Conservation (phyloP, 2,888 invertebrate genomes). For the Brachyptera putata region DNA sequence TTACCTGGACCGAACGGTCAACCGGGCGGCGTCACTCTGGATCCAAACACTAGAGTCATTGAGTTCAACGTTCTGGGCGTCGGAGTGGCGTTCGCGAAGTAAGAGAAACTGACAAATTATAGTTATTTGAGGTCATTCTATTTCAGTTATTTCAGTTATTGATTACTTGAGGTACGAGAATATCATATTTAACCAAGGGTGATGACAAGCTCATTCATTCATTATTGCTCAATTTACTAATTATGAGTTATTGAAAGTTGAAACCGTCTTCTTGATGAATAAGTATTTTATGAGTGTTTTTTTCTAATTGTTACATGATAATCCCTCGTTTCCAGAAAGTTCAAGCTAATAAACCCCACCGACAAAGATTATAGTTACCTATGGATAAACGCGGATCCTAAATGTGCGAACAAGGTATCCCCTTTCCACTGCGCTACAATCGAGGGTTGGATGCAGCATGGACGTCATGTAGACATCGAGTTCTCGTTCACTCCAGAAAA, state of each 20-base stretch:
- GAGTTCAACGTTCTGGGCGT: constrained; percentile 64
- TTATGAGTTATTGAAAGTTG: no score
- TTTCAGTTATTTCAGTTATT: background rate
- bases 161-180: background rate
- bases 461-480: constrained; percentile 54
- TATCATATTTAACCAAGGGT: no score
- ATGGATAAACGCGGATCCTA: constrained; percentile 52
- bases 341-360: constrained; percentile 64
- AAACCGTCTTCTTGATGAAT: no score
- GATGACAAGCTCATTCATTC: no score
- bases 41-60: constrained; percentile 54
- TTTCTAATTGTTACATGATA: no score
- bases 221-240: no score
- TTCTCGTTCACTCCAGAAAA: constrained; percentile 62
- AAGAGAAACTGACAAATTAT: constrained; percentile 28
- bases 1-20: constrained; percentile 39
- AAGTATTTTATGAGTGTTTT: no score
- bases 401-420: constrained; percentile 43
- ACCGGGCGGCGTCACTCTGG: constrained; percentile 40
- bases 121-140: background rate
- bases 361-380: constrained; percentile 55
- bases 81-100: constrained; percentile 53
- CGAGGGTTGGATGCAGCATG: constrained; percentile 56
- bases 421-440: constrained; percentile 57
- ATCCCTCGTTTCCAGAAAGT: constrained; percentile 48